Evolutionary conservation across 2,888 invertebrate genomes (phyloP).

Genomic region (Lepidochrysops patricia): DNA sequence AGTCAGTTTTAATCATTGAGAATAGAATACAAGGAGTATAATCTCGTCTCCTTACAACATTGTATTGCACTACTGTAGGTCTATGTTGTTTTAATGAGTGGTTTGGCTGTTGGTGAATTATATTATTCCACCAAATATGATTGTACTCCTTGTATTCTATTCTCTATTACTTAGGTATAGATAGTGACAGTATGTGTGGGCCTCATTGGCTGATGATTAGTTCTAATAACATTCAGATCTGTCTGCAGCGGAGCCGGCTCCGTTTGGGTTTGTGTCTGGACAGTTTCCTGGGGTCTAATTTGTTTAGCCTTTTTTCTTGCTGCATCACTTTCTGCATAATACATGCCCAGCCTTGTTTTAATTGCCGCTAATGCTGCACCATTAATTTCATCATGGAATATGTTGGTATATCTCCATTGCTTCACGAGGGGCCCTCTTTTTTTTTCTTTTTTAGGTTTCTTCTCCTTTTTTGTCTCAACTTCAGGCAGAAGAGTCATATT

Average conservation of each 20-base stretch:
- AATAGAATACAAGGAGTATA: neutral
- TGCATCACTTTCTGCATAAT: slow-evolving; percentile 68
- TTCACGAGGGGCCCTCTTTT: slow-evolving; percentile 65
- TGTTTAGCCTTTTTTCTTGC: slow-evolving; percentile 65
- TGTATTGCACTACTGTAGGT: neutral
- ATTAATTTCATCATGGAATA: slow-evolving; percentile 73
- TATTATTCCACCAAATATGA: neutral
- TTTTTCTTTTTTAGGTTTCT: slow-evolving; percentile 58
- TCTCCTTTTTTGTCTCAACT: slow-evolving; percentile 34
- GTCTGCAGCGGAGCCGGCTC: slow-evolving; percentile 32
- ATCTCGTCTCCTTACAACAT: neutral
- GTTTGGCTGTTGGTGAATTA: no score
- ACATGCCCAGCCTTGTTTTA: slow-evolving; percentile 69
- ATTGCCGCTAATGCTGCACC: slow-evolving; percentile 68
- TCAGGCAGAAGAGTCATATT: slow-evolving; percentile 34
- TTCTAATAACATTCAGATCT: slow-evolving; percentile 22
- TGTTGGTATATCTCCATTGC: slow-evolving; percentile 73
- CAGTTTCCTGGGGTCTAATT: slow-evolving; percentile 44
- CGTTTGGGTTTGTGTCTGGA: slow-evolving; percentile 45
- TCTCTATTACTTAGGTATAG: slow-evolving; percentile 35
- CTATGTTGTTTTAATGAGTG: no score
- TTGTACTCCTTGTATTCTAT: neutral
- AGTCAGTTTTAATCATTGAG: neutral
- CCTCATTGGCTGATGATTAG: slow-evolving; percentile 39
- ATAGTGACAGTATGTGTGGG: slow-evolving; percentile 61